Conservation (phyloP, 1,140 invertebrate genomes). For the Lysiphlebus fabarum region DNA sequence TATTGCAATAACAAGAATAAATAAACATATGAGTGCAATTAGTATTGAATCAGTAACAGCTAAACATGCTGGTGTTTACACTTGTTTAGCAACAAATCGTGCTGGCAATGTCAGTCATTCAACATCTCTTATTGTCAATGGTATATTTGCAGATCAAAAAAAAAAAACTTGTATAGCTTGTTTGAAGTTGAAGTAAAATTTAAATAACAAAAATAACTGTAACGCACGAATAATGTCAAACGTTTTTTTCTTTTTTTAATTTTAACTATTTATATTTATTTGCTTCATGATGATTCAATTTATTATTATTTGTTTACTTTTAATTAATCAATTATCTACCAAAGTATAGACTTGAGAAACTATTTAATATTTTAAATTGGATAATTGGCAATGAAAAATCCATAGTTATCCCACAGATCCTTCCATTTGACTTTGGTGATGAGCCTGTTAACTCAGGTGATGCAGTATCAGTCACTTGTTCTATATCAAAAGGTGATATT, state of each 20-base stretch:
- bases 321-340: no score
- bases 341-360: no score
- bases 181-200: constrained; percentile 27
- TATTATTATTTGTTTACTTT: no score
- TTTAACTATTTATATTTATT: no score
- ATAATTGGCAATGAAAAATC: constrained; percentile 26
- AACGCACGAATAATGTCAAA: no score
- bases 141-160: constrained; percentile 49
- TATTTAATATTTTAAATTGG: not conserved
- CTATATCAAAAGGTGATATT: constrained; percentile 55
- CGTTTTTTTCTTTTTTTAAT: no score
- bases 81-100: constrained; percentile 72
- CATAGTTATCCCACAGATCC: constrained; percentile 62
- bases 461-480: constrained; percentile 55
- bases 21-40: constrained; percentile 74
- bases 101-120: constrained; percentile 71
- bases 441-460: constrained; percentile 55
- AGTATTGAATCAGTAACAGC: constrained; percentile 73
- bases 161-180: constrained; percentile 4
- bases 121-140: constrained; percentile 70
- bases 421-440: constrained; percentile 61
- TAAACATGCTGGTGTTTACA: constrained; percentile 75
- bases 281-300: no score
- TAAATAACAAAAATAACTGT: constrained; percentile 32
- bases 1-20: constrained; percentile 69